Conservation (phyloP, 2,888 invertebrate species). For the Dioctria linearis region DNA sequence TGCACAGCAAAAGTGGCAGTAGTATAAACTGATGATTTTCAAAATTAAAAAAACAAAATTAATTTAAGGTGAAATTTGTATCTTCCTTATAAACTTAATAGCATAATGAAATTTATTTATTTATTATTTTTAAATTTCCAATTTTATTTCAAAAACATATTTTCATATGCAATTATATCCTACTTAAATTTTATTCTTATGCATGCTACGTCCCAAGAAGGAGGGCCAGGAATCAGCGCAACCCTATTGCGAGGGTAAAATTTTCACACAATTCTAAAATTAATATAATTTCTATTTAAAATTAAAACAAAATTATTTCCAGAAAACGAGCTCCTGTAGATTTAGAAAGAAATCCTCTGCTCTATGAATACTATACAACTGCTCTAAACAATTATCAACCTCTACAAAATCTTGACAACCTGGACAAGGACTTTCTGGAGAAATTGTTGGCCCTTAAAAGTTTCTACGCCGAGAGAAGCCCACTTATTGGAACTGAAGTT, state of each 20-base stretch:
- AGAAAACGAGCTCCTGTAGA: constrained; percentile 51
- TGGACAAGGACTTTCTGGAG: constrained; percentile 38
- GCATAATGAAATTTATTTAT: too few species aligned
- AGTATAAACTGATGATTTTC: too few species aligned
- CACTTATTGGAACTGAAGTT: constrained; percentile 29
- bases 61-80: too few species aligned
- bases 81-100: too few species aligned
- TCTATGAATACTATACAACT: constrained; percentile 58
- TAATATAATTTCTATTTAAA: not conserved
- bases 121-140: too few species aligned
- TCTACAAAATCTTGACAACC: constrained; percentile 4
- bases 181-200: not conserved
- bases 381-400: constrained; percentile 36
- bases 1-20: too few species aligned
- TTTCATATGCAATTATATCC: too few species aligned
- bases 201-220: constrained; percentile 1
- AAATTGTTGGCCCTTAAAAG: constrained; percentile 1
- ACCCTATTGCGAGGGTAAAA: not conserved
- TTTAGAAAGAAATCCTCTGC: constrained; percentile 54
- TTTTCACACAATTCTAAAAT: not conserved
- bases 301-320: not conserved
- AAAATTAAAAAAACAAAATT: too few species aligned
- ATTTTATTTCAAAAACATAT: too few species aligned
- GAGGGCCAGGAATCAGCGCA: not conserved
- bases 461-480: not conserved